Evolutionary conservation across 2,797 vertebrate species (phyloP).

Genomic region (Sandelia bainsii): DNA sequence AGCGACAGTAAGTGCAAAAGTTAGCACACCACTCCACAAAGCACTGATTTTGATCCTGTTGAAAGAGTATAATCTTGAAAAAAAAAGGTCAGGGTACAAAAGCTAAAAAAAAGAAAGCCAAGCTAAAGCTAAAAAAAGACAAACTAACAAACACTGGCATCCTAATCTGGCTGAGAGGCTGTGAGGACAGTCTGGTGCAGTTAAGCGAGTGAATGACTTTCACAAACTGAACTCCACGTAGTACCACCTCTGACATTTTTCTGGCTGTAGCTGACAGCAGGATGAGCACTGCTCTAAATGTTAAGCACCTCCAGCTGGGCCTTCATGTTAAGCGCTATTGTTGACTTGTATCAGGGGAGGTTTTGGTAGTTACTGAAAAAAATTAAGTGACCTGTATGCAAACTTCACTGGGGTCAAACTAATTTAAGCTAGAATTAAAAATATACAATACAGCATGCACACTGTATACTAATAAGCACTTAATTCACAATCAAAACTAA

Average conservation of each 20-base stretch:
- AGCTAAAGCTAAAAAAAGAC: constrained; percentile 1
- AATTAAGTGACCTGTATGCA: constrained; percentile 46
- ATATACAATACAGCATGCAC: neutral
- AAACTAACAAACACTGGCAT: constrained; percentile 26
- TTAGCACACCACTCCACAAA: constrained; percentile 2
- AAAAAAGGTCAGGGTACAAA: constrained; percentile 11
- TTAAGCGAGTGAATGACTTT: constrained; percentile 60
- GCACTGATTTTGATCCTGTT: constrained; percentile 1
- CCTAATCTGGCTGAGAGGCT: constrained; percentile 34
- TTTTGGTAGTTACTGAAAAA: constrained; percentile 51
- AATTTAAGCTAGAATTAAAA: constrained; percentile 30
- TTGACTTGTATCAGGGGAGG: constrained; percentile 71
- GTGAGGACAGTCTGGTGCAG: constrained; percentile 43
- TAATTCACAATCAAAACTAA: constrained; percentile 1
- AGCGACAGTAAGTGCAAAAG: constrained; percentile 14
- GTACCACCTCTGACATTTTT: constrained; percentile 77
- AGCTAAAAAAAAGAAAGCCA: neutral
- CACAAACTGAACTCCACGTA: constrained; percentile 76
- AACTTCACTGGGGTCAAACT: constrained; percentile 46
- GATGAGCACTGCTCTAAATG: constrained; percentile 75
- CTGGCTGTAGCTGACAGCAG: constrained; percentile 74
- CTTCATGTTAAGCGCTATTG: constrained; percentile 79
- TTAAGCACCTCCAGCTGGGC: constrained; percentile 84
- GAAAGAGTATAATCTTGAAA: neutral
- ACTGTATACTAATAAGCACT: neutral